Conservation (phyloP, 2,797 vertebrate species). For the Brachyalestes nurse region DNA sequence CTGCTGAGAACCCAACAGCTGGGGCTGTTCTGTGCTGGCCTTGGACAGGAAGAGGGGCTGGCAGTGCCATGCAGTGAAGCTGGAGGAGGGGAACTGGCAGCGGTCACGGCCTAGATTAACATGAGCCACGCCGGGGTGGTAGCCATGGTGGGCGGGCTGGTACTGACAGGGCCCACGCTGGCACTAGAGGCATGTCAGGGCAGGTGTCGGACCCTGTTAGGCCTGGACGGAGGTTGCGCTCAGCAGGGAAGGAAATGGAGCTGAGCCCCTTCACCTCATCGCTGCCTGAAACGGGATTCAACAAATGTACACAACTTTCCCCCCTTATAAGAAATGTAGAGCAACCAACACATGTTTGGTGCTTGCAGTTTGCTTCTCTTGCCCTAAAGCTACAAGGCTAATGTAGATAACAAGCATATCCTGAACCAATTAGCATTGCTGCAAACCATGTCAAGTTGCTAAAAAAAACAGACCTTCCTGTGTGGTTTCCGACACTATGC, state of each 20-base stretch:
- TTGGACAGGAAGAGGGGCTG: conserved; percentile 46
- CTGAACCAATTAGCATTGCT: too few species aligned
- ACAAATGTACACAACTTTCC: neutral
- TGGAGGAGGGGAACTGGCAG: conserved; percentile 52
- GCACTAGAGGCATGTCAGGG: conserved; percentile 55
- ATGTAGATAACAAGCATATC: too few species aligned
- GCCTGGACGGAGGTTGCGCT: conserved; percentile 47
- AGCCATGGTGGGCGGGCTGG: conserved; percentile 53
- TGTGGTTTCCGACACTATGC: too few species aligned
- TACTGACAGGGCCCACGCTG: conserved; percentile 58
- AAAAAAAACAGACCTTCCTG: too few species aligned
- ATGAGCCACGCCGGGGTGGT: conserved; percentile 39
- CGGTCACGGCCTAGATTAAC: conserved; percentile 49
- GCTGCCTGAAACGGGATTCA: neutral
- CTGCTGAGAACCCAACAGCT: conserved; percentile 41
- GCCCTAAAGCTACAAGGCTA: too few species aligned
- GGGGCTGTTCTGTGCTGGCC: conserved; percentile 34
- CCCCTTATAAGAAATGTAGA: neutral
- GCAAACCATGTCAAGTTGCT: too few species aligned
- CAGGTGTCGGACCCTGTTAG: conserved; percentile 61
- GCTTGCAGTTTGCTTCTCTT: too few species aligned
- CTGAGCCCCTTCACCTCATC: neutral
- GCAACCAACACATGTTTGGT: neutral
- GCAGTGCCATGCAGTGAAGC: conserved; percentile 44
- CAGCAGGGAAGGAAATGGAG: conserved; percentile 27